These are phyloP conservation scores for Chiloscyllium punctatum DNA, from an alignment of 2,797 vertebrate genomes.

Conservation along the genomic window DNA sequence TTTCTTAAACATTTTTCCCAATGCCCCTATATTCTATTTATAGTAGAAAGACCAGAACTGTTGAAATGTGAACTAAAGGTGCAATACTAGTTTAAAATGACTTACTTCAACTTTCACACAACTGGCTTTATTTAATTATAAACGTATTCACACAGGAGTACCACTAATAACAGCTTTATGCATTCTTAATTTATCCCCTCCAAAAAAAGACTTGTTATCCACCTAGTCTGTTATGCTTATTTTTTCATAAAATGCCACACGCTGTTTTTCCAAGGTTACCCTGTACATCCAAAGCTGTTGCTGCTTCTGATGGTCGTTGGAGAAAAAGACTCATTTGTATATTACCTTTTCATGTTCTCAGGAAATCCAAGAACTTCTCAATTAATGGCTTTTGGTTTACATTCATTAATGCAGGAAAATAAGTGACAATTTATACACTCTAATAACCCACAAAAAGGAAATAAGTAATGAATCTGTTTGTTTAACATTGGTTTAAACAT, in stretches of 20 bases:
- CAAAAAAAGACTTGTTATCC: not conserved
- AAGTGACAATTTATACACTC: too few species aligned
- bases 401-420: not conserved
- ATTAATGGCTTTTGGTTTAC: not conserved
- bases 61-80: too few species aligned
- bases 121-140: too few species aligned
- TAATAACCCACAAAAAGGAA: not conserved
- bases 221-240: not conserved
- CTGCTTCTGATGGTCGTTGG: not conserved
- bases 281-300: too few species aligned
- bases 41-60: too few species aligned
- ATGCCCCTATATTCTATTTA: too few species aligned
- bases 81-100: too few species aligned
- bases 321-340: not conserved
- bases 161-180: not conserved
- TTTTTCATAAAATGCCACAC: not conserved
- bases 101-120: not conserved
- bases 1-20: too few species aligned
- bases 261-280: not conserved
- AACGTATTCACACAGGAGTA: not conserved
- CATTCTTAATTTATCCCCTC: not conserved
- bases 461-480: not conserved
- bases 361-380: not conserved
- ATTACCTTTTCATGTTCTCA: not conserved
- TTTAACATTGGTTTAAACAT: not conserved